These are phyloP conservation scores for Paracanthobrama guichenoti DNA, from an alignment of 2,113 vertebrate genomes.

Conservation along the genomic window DNA sequence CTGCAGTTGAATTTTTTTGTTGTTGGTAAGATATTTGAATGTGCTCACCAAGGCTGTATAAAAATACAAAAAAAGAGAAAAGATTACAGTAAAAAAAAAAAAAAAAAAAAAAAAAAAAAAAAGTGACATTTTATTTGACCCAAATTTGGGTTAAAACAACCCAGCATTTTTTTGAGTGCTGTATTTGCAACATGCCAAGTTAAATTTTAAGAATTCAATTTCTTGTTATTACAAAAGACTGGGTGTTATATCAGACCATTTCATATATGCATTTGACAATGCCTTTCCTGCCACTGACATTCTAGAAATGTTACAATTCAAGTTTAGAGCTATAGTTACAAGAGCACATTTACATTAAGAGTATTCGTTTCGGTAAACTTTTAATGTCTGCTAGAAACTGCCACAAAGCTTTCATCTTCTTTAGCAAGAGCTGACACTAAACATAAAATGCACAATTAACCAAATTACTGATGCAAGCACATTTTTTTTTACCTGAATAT, in stretches of 20 bases:
- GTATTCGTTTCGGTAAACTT: not conserved
- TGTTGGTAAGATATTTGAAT: not conserved
- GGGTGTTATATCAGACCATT: too few species aligned
- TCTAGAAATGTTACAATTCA: not conserved
- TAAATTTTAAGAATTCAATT: not conserved
- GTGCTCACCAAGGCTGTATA: not conserved
- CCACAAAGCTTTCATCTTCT: too few species aligned
- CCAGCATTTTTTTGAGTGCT: too few species aligned
- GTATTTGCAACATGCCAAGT: not conserved
- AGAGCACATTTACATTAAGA: not conserved
- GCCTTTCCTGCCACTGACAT: not conserved
- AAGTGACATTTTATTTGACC: too few species aligned
- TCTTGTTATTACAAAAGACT: not conserved
- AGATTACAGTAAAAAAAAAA: too few species aligned
- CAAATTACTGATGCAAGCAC: not conserved
- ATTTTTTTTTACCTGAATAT: not conserved
- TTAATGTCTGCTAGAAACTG: not conserved
- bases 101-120: too few species aligned
- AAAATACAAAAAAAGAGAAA: too few species aligned
- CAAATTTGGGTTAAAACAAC: too few species aligned
- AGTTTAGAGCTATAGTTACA: not conserved
- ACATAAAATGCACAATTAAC: not conserved
- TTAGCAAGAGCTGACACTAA: not conserved
- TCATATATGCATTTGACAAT: not conserved
- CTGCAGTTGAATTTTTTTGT: not conserved